Conservation (phyloP, 1,140 invertebrate species). For the Drosophila nannoptera region DNA sequence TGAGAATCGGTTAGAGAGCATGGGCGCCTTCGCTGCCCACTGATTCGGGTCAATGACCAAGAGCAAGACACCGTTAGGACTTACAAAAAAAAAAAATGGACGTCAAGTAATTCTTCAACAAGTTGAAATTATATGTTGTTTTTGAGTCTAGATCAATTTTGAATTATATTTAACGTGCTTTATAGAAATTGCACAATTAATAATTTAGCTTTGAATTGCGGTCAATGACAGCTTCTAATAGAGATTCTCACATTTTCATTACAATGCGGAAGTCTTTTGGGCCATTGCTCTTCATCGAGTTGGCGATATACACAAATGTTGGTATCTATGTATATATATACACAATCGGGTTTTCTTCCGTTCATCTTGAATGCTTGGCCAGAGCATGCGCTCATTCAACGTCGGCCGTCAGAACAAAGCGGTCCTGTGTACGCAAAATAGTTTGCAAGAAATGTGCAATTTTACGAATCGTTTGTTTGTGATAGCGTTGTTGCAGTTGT, state of each 20-base stretch:
- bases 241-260: constrained; percentile 52
- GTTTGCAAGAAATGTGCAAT: constrained; percentile 64
- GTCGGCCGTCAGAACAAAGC: constrained; percentile 45
- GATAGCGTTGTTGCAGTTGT: constrained; percentile 48
- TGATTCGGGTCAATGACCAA: constrained; percentile 63
- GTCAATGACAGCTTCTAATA: constrained; percentile 21
- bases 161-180: no score
- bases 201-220: constrained; percentile 13
- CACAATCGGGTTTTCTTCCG: constrained; percentile 54
- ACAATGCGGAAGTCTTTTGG: constrained; percentile 71
- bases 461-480: constrained; percentile 74
- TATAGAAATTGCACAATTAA: neutral
- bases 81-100: constrained; percentile 49
- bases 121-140: constrained; percentile 36
- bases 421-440: constrained; percentile 46
- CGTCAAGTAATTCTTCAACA: constrained; percentile 17
- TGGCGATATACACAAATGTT: no score
- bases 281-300: constrained; percentile 43
- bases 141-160: constrained; percentile 44
- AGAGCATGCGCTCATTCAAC: constrained; percentile 56
- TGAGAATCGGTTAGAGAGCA: constrained; percentile 32
- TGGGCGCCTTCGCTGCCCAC: constrained; percentile 22
- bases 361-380: constrained; percentile 27
- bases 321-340: constrained; percentile 41
- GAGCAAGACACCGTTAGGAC: constrained; percentile 38